These are phyloP conservation scores for Brachycybe producta DNA, from an alignment of 2,888 invertebrate species.

Conservation along the genomic window DNA sequence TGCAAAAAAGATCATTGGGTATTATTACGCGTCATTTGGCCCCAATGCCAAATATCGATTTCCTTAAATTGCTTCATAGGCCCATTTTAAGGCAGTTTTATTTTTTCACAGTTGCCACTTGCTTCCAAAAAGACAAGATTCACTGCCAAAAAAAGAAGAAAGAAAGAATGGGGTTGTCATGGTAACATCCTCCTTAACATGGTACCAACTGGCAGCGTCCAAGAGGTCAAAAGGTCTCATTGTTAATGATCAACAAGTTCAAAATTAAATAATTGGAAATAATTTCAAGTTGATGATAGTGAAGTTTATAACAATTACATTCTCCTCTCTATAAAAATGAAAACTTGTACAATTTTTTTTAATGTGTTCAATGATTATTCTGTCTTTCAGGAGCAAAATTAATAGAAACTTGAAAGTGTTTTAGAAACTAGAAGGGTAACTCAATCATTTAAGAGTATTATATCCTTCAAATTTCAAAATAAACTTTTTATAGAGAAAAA, in stretches of 20 bases:
- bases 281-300: not conserved
- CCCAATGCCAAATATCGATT: slow-evolving; percentile 9
- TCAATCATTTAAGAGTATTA: no score
- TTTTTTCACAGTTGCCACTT: slow-evolving; percentile 10
- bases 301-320: no score
- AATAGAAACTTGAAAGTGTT: no score
- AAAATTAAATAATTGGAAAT: slow-evolving; percentile 10
- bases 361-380: no score
- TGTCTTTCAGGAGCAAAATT: no score
- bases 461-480: no score
- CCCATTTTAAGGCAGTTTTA: slow-evolving; percentile 3
- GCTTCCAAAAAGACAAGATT: no score
- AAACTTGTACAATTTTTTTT: no score
- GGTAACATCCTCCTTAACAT: slow-evolving; percentile 8
- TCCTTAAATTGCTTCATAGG: slow-evolving; percentile 9
- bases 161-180: slow-evolving; percentile 5
- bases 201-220: not conserved
- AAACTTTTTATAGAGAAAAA: no score
- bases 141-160: no score
- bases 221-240: not conserved
- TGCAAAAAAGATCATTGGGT: not conserved
- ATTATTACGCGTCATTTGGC: slow-evolving; percentile 3
- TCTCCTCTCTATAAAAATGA: no score
- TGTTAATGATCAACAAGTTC: slow-evolving; percentile 6
- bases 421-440: no score